phyloP scores from a whole-genome alignment of 2,888 invertebrate genomes.

The Melieria omissa region DNA sequence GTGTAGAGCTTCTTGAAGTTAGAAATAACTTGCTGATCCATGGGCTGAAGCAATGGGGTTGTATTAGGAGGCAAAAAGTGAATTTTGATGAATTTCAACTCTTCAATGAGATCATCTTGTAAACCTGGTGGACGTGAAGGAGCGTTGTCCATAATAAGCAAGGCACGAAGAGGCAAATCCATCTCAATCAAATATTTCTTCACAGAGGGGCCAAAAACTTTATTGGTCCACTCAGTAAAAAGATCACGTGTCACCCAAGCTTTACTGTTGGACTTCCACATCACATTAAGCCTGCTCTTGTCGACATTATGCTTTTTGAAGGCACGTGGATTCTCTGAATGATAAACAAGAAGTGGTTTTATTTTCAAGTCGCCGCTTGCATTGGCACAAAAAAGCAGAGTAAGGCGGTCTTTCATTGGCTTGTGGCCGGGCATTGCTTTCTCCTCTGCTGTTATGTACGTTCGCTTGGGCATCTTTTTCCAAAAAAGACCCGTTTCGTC shows the following conservation, averaged over 20 bases:
- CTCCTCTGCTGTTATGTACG: constrained; percentile 39
- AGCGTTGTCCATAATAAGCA: too few relatives aligned
- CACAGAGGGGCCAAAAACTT: too few relatives aligned
- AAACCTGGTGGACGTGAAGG: too few relatives aligned
- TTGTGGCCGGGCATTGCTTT: constrained; percentile 52
- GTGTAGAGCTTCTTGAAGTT: constrained; percentile 9
- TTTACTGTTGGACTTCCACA: constrained; percentile 24
- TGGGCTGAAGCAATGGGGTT: constrained; percentile 20
- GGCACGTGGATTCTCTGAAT: not conserved
- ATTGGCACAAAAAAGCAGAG: constrained; percentile 48
- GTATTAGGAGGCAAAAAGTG: too few relatives aligned
- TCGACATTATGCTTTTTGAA: constrained; percentile 7
- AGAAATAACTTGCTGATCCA: constrained; percentile 18
- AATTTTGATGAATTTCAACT: constrained; percentile 12
- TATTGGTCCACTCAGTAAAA: too few relatives aligned
- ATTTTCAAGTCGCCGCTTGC: constrained; percentile 50
- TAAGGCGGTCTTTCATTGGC: constrained; percentile 51
- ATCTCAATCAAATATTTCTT: constrained; percentile 1
- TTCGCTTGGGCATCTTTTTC: constrained; percentile 10
- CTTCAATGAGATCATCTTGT: constrained; percentile 19
- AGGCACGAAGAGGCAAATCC: not conserved
- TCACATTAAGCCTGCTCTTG: constrained; percentile 4
- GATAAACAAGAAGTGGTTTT: too few relatives aligned
- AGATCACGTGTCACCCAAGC: not conserved
- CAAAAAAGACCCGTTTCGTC: constrained; percentile 6